A percentile compares a stretch with the other conserved stretches of the same genome.
These are phyloP conservation scores for Trachelus tabidus DNA, from an alignment of 2,888 invertebrate genomes.

Conservation along the genomic window DNA sequence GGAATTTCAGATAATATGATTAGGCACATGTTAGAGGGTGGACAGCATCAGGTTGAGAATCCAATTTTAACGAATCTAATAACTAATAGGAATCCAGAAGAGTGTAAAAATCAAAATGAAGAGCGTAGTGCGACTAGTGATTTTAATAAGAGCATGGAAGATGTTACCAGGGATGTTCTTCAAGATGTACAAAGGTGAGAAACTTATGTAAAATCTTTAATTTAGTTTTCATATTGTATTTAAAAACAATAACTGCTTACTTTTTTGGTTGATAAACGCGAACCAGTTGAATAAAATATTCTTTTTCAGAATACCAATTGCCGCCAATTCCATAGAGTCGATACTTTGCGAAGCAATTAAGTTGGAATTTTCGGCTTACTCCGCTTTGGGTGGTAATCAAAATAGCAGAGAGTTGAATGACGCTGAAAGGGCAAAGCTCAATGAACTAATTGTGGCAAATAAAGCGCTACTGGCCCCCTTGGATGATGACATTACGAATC, in stretches of 20 bases:
- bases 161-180: slow-evolving; percentile 73
- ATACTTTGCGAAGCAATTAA: slow-evolving; percentile 88
- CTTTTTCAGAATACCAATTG: slow-evolving; percentile 68
- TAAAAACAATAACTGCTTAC: slow-evolving; percentile 43
- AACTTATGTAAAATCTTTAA: neutral
- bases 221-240: slow-evolving; percentile 22
- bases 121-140: slow-evolving; percentile 28
- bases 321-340: slow-evolving; percentile 82
- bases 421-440: slow-evolving; percentile 85
- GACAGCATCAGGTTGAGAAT: slow-evolving; percentile 47
- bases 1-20: slow-evolving; percentile 41
- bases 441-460: slow-evolving; percentile 87
- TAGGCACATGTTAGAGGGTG: slow-evolving; percentile 41
- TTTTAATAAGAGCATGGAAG: slow-evolving; percentile 47
- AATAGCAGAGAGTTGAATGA: slow-evolving; percentile 79
- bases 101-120: slow-evolving; percentile 37
- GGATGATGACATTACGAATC: slow-evolving; percentile 81
- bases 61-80: slow-evolving; percentile 58
- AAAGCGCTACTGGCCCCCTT: slow-evolving; percentile 86
- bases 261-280: neutral
- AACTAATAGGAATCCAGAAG: slow-evolving; percentile 50
- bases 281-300: slow-evolving; percentile 28
- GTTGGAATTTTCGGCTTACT: slow-evolving; percentile 82
- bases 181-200: slow-evolving; percentile 76
- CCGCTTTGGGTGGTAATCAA: slow-evolving; percentile 72